A percentile compares a stretch with the other conserved stretches of the same genome.
phyloP scores from a whole-genome alignment of 1,140 invertebrate species.

The Heliconius eleuchia region DNA sequence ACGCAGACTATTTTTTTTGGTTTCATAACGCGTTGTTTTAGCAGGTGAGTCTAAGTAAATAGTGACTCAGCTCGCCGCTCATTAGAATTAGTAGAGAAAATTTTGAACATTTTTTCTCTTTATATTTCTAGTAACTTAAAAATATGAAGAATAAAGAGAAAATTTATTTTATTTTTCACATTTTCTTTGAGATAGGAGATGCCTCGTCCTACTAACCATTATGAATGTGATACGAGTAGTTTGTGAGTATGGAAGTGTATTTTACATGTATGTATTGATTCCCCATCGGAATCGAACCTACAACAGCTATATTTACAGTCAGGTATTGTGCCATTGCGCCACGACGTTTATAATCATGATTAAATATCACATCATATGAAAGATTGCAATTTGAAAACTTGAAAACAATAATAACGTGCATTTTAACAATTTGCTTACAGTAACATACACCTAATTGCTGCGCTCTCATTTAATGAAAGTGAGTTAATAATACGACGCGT shows the following conservation, averaged over 20 bases:
- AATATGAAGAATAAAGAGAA: no score
- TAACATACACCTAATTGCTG: not conserved
- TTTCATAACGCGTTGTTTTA: slow-evolving; percentile 14
- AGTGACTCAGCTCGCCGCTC: not conserved
- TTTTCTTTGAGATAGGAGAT: no score
- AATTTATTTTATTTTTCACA: no score
- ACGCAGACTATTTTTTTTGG: slow-evolving; percentile 12
- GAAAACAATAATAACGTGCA: not conserved
- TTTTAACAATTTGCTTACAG: slow-evolving; percentile 3
- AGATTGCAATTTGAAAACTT: not conserved
- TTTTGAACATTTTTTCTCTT: not conserved
- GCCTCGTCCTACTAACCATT: no score
- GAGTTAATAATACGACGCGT: not conserved
- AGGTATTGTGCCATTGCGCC: not conserved
- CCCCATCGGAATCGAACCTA: no score
- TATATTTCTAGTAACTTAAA: not conserved
- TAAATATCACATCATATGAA: not conserved
- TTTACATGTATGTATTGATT: no score
- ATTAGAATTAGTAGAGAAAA: not conserved
- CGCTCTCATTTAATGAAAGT: slow-evolving; percentile 7
- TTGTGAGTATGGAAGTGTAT: no score
- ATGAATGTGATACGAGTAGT: no score
- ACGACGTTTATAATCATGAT: not conserved
- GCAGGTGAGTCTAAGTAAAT: slow-evolving; percentile 10
- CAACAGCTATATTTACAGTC: no score